phyloP scores from a whole-genome alignment of 1,140 invertebrate species.

The Lordiphosa collinella region DNA sequence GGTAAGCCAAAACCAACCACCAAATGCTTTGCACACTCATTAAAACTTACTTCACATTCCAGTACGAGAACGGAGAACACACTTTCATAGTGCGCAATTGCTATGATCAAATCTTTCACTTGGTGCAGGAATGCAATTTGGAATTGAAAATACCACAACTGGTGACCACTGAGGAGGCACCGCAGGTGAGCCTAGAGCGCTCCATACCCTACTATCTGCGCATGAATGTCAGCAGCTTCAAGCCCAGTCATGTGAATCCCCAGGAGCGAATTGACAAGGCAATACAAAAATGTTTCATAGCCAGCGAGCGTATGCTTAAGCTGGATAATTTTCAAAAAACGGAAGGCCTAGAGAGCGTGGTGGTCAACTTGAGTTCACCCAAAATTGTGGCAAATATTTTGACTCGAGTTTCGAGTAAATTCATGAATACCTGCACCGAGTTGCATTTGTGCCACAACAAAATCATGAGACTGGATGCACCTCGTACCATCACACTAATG shows the following conservation, averaged over 20 bases:
- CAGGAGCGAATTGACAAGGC: conserved; percentile 17
- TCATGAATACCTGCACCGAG: conserved; percentile 52
- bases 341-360: conserved; percentile 41
- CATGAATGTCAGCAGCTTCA: conserved; percentile 57
- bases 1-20: conserved; percentile 24
- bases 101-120: conserved; percentile 53
- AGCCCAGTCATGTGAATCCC: conserved; percentile 42
- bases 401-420: conserved; percentile 39
- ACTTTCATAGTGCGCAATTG: conserved; percentile 62
- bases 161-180: background rate
- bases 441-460: conserved; percentile 52
- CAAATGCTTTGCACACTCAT: too few species aligned
- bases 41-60: background rate
- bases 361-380: conserved; percentile 45
- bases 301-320: conserved; percentile 50
- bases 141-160: conserved; percentile 45
- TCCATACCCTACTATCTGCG: conserved; percentile 38
- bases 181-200: conserved; percentile 1
- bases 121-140: conserved; percentile 44
- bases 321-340: conserved; percentile 49
- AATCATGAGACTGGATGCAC: conserved; percentile 33
- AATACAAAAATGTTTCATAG: conserved; percentile 40
- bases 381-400: conserved; percentile 41
- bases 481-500: conserved; percentile 35
- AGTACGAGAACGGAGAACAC: conserved; percentile 53